phyloP scores from a whole-genome alignment of 2,113 vertebrate species.

The Ellobius talpinus region DNA sequence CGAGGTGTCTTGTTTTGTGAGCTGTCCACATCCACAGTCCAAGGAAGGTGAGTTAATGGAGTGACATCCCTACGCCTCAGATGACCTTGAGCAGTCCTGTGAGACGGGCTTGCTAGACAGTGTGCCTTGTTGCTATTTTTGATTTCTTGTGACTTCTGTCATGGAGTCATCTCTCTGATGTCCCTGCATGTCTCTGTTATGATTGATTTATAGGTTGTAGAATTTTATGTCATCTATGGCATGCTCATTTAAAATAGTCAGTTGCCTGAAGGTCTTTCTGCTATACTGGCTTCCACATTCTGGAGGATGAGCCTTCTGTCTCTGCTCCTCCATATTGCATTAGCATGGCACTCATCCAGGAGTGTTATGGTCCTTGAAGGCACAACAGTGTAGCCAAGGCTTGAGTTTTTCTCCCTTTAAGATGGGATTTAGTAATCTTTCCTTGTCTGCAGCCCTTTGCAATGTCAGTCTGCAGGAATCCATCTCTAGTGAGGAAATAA shows the following conservation, averaged over 20 bases:
- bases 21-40: not conserved
- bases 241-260: not conserved
- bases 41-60: not conserved
- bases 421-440: not conserved
- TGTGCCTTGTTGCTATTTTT: not conserved
- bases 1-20: not conserved
- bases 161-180: not conserved
- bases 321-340: not conserved
- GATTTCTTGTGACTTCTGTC: not conserved
- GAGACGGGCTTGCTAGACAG: accelerated
- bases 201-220: not conserved
- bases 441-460: not conserved
- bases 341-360: not conserved
- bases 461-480: not conserved
- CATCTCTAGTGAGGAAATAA: not conserved
- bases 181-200: not conserved
- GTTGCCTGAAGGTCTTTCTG: not conserved
- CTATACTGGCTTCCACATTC: not conserved
- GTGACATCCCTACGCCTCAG: accelerated
- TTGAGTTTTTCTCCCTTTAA: not conserved
- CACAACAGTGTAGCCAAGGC: not conserved
- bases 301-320: not conserved
- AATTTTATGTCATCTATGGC: not conserved
- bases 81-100: not conserved
- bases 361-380: not conserved